phyloP scores from a whole-genome alignment of 2,888 invertebrate species.

The Cosmorhoe ocellata region DNA sequence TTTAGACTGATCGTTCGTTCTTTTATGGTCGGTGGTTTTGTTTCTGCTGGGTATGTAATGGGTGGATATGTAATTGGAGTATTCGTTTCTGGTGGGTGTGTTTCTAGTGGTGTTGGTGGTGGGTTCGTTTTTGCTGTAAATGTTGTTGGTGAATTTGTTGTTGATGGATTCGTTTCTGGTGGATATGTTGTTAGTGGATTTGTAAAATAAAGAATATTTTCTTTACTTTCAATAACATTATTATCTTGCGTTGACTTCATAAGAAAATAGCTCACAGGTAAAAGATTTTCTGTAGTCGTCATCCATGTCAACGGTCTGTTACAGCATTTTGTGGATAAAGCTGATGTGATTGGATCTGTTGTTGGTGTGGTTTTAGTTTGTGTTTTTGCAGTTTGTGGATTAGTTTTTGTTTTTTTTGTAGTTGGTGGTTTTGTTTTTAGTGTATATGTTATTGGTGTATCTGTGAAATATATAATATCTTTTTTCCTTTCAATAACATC shows the following conservation, averaged over 20 bases:
- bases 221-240: background rate
- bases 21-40: background rate
- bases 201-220: background rate
- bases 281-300: slow-evolving; percentile 28
- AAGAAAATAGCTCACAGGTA: background rate
- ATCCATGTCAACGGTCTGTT: slow-evolving; percentile 40
- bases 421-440: too few relatives aligned
- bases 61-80: too few relatives aligned
- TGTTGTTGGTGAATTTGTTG: background rate
- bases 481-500: background rate
- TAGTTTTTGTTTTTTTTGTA: background rate
- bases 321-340: slow-evolving; percentile 27
- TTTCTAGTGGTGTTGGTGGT: background rate
- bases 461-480: background rate
- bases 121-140: background rate
- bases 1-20: too few relatives aligned
- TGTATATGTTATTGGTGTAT: too few relatives aligned
- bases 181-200: background rate
- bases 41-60: background rate
- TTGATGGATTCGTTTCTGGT: background rate
- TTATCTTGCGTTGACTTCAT: background rate
- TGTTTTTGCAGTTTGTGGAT: background rate
- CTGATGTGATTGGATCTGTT: too few relatives aligned
- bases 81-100: background rate
- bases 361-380: too few relatives aligned